Base-by-base conservation (phyloP, 2,888 invertebrate genomes). In the Nasonia oneida region DNA sequence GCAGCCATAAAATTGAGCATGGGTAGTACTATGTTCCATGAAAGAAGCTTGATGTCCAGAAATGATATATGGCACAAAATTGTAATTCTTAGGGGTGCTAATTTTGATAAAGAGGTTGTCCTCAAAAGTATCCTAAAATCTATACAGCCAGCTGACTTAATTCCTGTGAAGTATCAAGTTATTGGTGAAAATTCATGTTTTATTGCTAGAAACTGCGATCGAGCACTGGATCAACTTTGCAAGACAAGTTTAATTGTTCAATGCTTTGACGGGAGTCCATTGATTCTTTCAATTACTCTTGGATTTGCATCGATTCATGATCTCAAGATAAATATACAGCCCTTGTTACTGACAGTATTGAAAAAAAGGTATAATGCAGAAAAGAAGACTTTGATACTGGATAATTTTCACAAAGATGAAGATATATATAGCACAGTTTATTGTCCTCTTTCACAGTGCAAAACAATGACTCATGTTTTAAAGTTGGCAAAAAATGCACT, bases 181-280 rank as follows among this genome's bases (percentile, higher is more conserved):
- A 88, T 89, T 8, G 93, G 92, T 3, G 90, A 92, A 5, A 93
- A 93, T 75, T 91, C 93, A 0, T 92, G 90, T 81, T 95, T 95
- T 88, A 89, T 95, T 64, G 94, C 94, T 4, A 89, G 93, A 85
- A 94, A 94, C 89, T 95, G 95, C 89, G 94, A 93, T 14, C 87
- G 92, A 2, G 94, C 94, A 0, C 90, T 95, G n/a, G 93, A 94
- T 78, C 94, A 93, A 89, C 88, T 95, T 1, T 94, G 94, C 82
- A 92, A 92, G 53, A 92, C 93, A 50, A 94, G 94, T 89, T 91
- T 95, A 64, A 92, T 94, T 53, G 90, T 93, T 10, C 90, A 91
- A 61, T 89, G 89, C n/a, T 80, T 89, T 0, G 83, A 90, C 10
- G 92, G 91, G 4, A 90, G 90, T 74, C 90, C 91, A 0, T 61